A percentile compares a stretch with the other conserved stretches of the same genome.
These are phyloP conservation scores for Augochlorella aurata DNA, from an alignment of 2,888 invertebrate species.

Conservation along the genomic window DNA sequence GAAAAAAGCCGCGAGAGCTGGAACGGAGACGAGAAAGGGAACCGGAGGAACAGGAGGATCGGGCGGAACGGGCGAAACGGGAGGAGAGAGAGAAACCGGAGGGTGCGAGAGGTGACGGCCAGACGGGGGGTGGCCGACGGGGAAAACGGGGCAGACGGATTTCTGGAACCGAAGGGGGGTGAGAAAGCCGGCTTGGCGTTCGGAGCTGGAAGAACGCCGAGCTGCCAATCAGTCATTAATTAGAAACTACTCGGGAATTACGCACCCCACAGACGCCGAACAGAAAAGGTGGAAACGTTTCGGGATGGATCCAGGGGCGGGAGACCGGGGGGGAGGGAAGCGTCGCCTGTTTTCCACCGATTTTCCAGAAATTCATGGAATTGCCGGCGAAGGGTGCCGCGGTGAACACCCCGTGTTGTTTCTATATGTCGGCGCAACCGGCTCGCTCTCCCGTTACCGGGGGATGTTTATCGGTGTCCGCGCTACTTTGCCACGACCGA, in stretches of 20 bases:
- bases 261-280: conserved; percentile 25
- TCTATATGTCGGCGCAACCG: not conserved
- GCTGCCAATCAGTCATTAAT: conserved; percentile 76
- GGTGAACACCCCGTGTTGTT: not conserved
- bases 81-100: not conserved
- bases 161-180: conserved; percentile 59
- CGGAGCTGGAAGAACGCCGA: conserved; percentile 59
- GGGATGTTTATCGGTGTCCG: conserved; percentile 6
- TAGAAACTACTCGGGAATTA: conserved; percentile 73
- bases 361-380: not conserved
- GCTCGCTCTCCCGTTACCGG: not conserved
- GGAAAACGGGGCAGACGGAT: conserved; percentile 41
- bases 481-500: conserved; percentile 33
- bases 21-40: conserved; percentile 9
- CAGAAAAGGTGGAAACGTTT: not conserved
- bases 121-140: conserved; percentile 29
- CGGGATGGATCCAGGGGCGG: not conserved
- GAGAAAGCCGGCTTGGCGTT: conserved; percentile 62
- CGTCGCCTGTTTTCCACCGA: not conserved
- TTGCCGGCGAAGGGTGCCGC: not conserved
- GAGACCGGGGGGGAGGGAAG: too few species aligned
- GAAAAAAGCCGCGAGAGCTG: conserved; percentile 15
- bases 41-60: not conserved
- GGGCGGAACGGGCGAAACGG: too few species aligned
- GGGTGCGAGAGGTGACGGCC: conserved; percentile 20